phyloP scores from a whole-genome alignment of 2,113 vertebrate genomes.

The Myotis brandtii region DNA sequence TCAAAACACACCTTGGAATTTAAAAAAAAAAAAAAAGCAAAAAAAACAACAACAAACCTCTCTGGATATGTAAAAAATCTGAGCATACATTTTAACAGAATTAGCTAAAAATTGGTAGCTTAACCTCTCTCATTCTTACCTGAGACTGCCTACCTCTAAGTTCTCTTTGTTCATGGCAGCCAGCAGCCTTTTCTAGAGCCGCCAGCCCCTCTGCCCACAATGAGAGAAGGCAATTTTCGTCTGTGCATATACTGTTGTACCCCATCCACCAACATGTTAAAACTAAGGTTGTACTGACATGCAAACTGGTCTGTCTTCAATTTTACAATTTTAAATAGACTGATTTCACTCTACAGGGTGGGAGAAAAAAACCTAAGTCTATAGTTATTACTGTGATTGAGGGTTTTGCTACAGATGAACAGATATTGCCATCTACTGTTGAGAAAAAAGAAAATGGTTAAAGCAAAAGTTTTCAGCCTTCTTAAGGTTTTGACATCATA shows the following conservation, averaged over 20 bases:
- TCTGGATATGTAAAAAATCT: constrained; percentile 29
- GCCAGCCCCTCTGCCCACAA: background rate
- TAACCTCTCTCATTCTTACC: background rate
- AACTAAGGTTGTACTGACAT: constrained; percentile 1
- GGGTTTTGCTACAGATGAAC: constrained; percentile 78
- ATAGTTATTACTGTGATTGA: background rate
- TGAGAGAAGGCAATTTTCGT: constrained; percentile 20
- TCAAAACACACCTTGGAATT: constrained; percentile 43
- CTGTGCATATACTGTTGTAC: background rate
- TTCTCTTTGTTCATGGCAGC: background rate
- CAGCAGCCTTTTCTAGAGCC: background rate
- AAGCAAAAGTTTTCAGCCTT: background rate
- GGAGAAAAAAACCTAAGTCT: background rate
- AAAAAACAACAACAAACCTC: background rate
- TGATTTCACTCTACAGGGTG: background rate
- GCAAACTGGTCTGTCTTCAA: constrained; percentile 44
- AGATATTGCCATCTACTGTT: constrained; percentile 87
- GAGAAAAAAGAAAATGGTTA: constrained; percentile 63
- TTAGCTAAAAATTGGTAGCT: constrained; percentile 2
- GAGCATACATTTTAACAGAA: constrained; percentile 52
- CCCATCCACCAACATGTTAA: constrained; percentile 20
- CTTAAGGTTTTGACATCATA: constrained; percentile 4
- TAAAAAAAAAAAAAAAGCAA: background rate
- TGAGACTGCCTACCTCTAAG: background rate
- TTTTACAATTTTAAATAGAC: constrained; percentile 42